Percentiles rank a stretch among this genome's conserved stretches.
Conservation (phyloP, 1,140 invertebrate genomes). For the Drosophila willistoni region DNA sequence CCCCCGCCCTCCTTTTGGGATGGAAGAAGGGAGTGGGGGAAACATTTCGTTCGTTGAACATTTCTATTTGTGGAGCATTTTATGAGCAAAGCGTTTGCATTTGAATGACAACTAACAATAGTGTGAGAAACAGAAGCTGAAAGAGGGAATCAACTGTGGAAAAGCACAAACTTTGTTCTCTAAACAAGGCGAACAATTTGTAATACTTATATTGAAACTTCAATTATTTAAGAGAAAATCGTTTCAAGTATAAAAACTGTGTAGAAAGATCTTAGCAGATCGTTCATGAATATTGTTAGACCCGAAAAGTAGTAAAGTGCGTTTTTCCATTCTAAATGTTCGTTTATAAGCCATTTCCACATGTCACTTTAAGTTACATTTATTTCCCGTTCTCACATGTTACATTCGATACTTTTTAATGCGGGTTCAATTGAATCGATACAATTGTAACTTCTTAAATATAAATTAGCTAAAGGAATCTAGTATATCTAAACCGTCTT, state of each 20-base stretch:
- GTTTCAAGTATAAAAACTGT: neutral
- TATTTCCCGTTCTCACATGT: too few species aligned
- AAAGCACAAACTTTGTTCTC: conserved; percentile 40
- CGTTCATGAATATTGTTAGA: too few species aligned
- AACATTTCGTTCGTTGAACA: conserved; percentile 18
- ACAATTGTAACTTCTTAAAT: too few species aligned
- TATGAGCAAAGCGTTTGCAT: conserved; percentile 66
- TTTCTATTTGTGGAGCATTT: conserved; percentile 68
- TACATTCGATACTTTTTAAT: too few species aligned
- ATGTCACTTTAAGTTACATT: too few species aligned
- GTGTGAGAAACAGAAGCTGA: conserved; percentile 36
- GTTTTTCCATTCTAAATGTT: too few species aligned
- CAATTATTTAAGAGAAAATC: conserved; percentile 22
- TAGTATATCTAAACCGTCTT: neutral
- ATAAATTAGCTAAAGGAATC: neutral
- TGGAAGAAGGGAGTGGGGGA: too few species aligned
- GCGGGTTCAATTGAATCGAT: too few species aligned
- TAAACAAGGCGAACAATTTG: conserved; percentile 6
- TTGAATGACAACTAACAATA: conserved; percentile 69
- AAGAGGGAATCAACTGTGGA: conserved; percentile 28
- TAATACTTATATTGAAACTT: neutral
- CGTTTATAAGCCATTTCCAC: too few species aligned
- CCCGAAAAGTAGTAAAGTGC: too few species aligned
- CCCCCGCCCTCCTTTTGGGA: too few species aligned
- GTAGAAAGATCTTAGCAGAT: too few species aligned